Base-by-base conservation (phyloP, 2,797 vertebrate genomes). In the Anas capensis region DNA sequence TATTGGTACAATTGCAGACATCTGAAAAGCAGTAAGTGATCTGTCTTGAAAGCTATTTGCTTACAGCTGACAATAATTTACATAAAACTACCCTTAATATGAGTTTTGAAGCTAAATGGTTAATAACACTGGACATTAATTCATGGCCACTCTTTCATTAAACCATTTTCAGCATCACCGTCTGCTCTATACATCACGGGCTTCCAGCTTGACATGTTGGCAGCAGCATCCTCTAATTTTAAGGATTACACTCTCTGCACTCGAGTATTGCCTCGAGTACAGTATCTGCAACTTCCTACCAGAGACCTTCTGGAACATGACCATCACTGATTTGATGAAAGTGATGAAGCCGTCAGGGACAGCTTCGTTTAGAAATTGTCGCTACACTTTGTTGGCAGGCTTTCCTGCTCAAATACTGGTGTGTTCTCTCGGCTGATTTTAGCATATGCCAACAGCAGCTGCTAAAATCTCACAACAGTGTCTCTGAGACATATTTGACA, bases 181-280 rank as follows among this genome's bases (percentile, higher is more conserved):
- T 6, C 31, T 75, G 21, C n/a, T 46, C 65, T n/a, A 53, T 5
- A 18, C 8, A 46, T 6, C 26, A 44, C 2, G 6, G n/a, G 29
- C 31, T 38, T 70, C n/a, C 15, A 89, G 21, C 20, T 0, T 65
- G 34, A 78, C 69, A 64, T 9, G 23, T 29, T 56, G 72, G 27
- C 34, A 76, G n/a, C 31, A 31, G 17, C 1, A 4, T 26, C 46
- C 40, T 34, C 62, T 8, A 13, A 38, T 18, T 38, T 5, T 14
- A 60, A 56, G 34, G 68, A 26, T 26, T 34, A 8, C 11, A 54
- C 3, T 24, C 40, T 48, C 51, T 33, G 33, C 0, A 0, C 31
- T 44, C 0, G 2, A 64, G 49, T 33, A 77, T 2, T 29, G 31
- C 38, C 31, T 64, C 66, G 15, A 34, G 51, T 27, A n/a, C 56